Percentiles rank a stretch among this genome's conserved stretches.
These are phyloP conservation scores for Acronicta aceris DNA, from an alignment of 2,888 invertebrate genomes.

Conservation along the genomic window DNA sequence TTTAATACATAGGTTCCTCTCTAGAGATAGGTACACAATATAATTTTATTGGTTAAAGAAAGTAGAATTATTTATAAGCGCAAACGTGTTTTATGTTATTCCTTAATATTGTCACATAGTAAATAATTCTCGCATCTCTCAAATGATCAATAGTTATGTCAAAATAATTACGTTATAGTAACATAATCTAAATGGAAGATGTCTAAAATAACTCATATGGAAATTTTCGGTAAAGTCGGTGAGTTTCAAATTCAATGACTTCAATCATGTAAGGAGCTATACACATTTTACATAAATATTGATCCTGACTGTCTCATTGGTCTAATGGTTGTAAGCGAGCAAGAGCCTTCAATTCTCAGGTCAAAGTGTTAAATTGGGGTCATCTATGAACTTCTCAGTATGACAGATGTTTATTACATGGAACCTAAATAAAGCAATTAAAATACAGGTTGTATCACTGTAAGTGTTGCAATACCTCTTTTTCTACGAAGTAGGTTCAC, in stretches of 20 bases:
- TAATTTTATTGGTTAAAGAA: not conserved
- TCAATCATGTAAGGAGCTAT: not conserved
- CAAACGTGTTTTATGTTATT: no score
- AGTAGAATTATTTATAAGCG: not conserved
- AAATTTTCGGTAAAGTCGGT: not conserved
- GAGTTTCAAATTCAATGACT: conserved; percentile 4
- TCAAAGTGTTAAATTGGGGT: no score
- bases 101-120: not conserved
- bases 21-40: not conserved
- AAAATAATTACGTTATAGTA: conserved; percentile 1
- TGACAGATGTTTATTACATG: no score
- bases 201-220: conserved; percentile 5
- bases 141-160: not conserved
- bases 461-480: no score
- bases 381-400: no score
- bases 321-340: no score
- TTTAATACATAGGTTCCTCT: not conserved
- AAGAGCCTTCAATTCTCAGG: no score
- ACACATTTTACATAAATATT: no score
- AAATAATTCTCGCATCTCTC: not conserved
- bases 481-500: no score
- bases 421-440: no score
- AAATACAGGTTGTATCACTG: no score
- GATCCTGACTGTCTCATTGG: no score
- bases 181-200: not conserved